Evolutionary conservation across 2,888 invertebrate species (phyloP), one percentile per base, ranked within the genome.

Genomic region (Volucella inanis): DNA sequence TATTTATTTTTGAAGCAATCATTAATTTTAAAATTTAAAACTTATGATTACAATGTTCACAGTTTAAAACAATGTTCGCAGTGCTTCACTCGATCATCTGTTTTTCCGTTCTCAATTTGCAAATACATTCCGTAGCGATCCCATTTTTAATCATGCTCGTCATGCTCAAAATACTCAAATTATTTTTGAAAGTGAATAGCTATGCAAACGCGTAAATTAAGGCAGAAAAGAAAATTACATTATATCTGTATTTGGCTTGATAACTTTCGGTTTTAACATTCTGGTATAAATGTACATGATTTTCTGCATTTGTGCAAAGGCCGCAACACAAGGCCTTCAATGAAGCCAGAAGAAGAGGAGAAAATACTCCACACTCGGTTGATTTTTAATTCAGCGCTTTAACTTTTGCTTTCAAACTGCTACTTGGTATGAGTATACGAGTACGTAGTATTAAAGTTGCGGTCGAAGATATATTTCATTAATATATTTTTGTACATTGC

Each of bases 371-470:
- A 83, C 83, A 74, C 70, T 79, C 64, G 54, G 83, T 79, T 83
- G 79, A 83, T 22, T 83, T 83, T 78, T 79, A 65, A 75, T 79
- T 84, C 74, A 79, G 79, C 74, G 83, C 43, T 79, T 83, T 84
- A 78, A 84, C 83, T 84, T 84, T 84, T 84, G 83, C 79, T 84
- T 84, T 84, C 74, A 84, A 74, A 41, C 67, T 64, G 62, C 64
- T 18, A 47, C 62, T 77, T 41, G 55, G 67, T 72, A 74, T 55
- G 62, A 47, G 64, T 78, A 50, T 57, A 59, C 43, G 41, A 54
- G 38, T 55, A 31, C 31, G 6, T 31, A 6, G 6, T 31, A 6
- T 31, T 31, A 31, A 31, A 31, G 62, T 77, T 76, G 81, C 77
- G 71, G 82, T 68, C 55, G 72, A 77, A 61, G 62, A 72, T 78